Base-by-base conservation (phyloP, 2,797 vertebrate genomes). In the Melanotaenia pygmaea region DNA sequence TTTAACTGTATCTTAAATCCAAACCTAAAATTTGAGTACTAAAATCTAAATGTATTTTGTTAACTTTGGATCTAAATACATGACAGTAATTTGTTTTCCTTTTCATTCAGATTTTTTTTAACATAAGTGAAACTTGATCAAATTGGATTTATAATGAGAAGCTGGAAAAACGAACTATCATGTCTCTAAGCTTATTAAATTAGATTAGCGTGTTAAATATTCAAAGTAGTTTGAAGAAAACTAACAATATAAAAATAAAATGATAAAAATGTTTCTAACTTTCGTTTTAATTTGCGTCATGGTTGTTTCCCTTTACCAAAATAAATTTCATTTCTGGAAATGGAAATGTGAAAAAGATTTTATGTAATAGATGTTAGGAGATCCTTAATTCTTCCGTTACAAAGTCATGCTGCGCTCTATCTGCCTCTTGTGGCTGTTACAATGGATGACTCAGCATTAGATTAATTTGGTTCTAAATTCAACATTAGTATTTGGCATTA, bases 391-490 rank as follows among this genome's bases (percentile, higher is more conserved):
- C 20, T 34, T 64, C 28, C 2, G 45, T 56, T 57, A 59, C 37
- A 32, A 32, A 59, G 1, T 28, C 24, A 51, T 60, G 65, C 24
- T 14, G 6, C 20, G 43, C 64, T 54, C 16, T 50, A 34, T 67
- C 45, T 67, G 47, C 51, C 70, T 1, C 32, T 56, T 18, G 60
- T 77, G 72, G 58, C 34, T 59, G 16, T 28, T 53, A 24, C 28
- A 50, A 28, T 38, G 30, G 45, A 30, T 26, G 30, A 45, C 37
- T 45, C 64, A 37, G 3, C 22, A 13, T 10, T 4, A 32, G 35
- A 77, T 74, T 59, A 22, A 54, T 67, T 53, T 66, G 34, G 38
- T 53, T 64, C 12, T 24, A 26, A 61, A 56, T 76, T 72, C 70
- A 64, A 20, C 54, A 61, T 66, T 53, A 54, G 59, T 67, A 40